Conservation (phyloP, 2,113 vertebrate genomes). For the Plectropomus leopardus region DNA sequence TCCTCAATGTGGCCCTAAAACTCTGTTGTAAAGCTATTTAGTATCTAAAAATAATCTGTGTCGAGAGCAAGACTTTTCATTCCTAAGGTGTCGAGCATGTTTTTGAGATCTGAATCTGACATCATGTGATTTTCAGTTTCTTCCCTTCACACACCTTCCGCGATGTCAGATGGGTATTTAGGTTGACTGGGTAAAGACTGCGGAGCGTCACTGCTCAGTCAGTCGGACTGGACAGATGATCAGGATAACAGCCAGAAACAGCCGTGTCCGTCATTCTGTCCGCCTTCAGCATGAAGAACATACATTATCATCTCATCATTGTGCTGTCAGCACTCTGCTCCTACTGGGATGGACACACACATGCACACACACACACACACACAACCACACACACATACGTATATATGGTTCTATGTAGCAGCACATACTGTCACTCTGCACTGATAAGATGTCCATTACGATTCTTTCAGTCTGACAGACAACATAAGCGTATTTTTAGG, state of each 20-base stretch:
- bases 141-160: background rate
- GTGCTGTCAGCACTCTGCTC: constrained; percentile 54
- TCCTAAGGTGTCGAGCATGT: no score
- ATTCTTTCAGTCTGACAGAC: constrained; percentile 54
- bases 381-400: background rate
- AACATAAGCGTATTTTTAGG: constrained; percentile 28
- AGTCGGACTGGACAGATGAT: constrained; percentile 54
- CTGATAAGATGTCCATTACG: constrained; percentile 61
- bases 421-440: constrained; percentile 50
- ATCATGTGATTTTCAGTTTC: background rate
- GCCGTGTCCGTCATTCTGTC: constrained; percentile 51
- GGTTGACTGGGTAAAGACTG: constrained; percentile 10
- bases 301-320: constrained; percentile 67
- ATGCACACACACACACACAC: constrained; percentile 19
- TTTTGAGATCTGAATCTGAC: no score
- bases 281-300: constrained; percentile 36
- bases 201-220: constrained; percentile 29
- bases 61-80: background rate
- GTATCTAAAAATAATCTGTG: no score
- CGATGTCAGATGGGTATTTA: constrained; percentile 17
- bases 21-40: background rate
- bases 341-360: background rate
- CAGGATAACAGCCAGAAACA: constrained; percentile 55
- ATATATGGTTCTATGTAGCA: constrained; percentile 53
- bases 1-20: no score